Percentiles rank a stretch among this genome's conserved stretches.
Evolutionary conservation across 2,888 invertebrate species (phyloP).

Genomic region (Morinoia aosen): DNA sequence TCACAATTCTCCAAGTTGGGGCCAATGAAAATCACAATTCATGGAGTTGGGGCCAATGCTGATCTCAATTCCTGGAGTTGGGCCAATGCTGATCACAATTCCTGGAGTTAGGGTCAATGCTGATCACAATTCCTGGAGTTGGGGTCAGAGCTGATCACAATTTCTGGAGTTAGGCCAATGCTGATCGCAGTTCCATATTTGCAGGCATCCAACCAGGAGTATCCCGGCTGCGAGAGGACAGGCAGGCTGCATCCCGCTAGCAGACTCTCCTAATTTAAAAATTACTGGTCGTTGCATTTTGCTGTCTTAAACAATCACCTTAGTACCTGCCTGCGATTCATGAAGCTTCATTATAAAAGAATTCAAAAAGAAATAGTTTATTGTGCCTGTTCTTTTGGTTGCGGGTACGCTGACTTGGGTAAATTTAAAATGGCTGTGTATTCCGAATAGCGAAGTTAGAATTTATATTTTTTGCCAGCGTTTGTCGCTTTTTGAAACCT

Average conservation of each 20-base stretch:
- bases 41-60: too few species aligned
- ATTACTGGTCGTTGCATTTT: neutral
- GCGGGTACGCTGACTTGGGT: neutral
- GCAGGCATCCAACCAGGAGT: slow-evolving; percentile 38
- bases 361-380: neutral
- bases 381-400: neutral
- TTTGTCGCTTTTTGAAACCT: neutral
- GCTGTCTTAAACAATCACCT: neutral
- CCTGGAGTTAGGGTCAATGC: too few species aligned
- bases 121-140: neutral
- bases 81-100: neutral
- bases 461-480: neutral
- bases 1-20: too few species aligned
- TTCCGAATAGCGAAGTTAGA: neutral
- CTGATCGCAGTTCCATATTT: neutral
- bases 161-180: neutral
- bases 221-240: slow-evolving; percentile 2
- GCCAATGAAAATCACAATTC: too few species aligned
- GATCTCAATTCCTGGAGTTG: too few species aligned
- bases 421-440: neutral
- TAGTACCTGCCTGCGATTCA: neutral
- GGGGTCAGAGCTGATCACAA: neutral
- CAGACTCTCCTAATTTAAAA: neutral
- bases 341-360: neutral
- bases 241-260: neutral